Evolutionary conservation across 23 tunicate genomes (phyloP).

Genomic region (Oikopleura vanhoeffeni): DNA sequence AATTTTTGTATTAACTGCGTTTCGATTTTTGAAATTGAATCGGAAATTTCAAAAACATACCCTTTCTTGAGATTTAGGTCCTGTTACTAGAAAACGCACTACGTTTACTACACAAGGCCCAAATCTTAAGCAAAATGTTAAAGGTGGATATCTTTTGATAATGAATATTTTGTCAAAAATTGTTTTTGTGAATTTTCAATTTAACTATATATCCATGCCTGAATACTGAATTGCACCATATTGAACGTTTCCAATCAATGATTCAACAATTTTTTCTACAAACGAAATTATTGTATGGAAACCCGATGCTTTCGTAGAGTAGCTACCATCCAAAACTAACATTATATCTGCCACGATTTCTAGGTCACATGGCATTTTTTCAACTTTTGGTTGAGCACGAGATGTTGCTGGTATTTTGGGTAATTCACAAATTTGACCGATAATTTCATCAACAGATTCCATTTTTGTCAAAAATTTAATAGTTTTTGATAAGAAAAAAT

Average conservation of each 20-base stretch:
- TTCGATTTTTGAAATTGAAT: no score
- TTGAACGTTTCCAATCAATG: background rate
- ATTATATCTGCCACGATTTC: background rate
- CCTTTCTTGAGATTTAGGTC: no score
- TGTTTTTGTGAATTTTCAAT: no score
- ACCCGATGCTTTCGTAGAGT: background rate
- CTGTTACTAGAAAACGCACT: no score
- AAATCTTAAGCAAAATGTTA: no score
- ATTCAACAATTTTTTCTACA: background rate
- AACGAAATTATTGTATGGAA: background rate
- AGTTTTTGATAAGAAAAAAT: background rate
- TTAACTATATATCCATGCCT: no score
- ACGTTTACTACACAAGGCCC: no score
- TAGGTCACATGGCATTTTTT: background rate
- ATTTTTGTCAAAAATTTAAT: background rate
- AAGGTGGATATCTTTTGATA: no score
- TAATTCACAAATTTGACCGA: background rate
- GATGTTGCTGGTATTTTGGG: background rate
- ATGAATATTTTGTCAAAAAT: no score
- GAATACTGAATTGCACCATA: conserved; percentile 2
- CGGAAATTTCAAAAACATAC: no score
- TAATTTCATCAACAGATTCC: background rate
- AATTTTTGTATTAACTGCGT: no score
- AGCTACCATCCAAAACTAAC: background rate
- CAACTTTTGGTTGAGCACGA: background rate